Evolutionary conservation across 2,888 invertebrate genomes (phyloP).

Genomic region (Dromius quadrimaculatus): DNA sequence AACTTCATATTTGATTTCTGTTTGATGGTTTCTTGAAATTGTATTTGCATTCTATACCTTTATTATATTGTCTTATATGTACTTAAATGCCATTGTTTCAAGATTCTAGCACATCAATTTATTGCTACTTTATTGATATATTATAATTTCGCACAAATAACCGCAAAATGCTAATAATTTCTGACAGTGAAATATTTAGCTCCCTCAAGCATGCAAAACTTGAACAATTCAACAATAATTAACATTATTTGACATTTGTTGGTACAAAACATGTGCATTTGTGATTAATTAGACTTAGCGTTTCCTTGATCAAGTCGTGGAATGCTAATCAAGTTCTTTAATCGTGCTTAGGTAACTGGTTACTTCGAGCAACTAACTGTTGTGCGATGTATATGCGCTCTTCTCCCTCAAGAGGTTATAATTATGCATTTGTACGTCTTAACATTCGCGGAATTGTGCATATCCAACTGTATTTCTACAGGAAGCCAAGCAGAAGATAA

Average conservation of each 20-base stretch:
- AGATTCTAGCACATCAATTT: no score
- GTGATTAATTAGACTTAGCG: constrained; percentile 37
- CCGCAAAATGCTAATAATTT: neutral
- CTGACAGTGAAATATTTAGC: neutral
- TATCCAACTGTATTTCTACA: no score
- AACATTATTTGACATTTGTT: no score
- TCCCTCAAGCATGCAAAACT: neutral
- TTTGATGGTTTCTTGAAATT: neutral
- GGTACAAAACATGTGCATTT: constrained; percentile 9
- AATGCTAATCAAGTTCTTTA: constrained; percentile 36
- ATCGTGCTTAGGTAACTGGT: neutral
- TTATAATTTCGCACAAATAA: no score
- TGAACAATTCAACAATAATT: no score
- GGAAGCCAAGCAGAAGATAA: no score
- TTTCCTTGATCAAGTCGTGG: constrained; percentile 42
- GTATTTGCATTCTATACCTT: neutral
- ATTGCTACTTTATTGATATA: no score
- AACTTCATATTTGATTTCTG: neutral
- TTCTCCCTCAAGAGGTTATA: no score
- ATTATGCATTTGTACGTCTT: no score
- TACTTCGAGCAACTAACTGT: neutral
- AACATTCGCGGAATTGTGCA: no score
- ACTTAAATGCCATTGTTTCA: no score
- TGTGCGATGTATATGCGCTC: neutral
- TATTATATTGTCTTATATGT: neutral